Base-by-base conservation (phyloP, 2,113 vertebrate genomes). In the Hippocampus guttulatus region DNA sequence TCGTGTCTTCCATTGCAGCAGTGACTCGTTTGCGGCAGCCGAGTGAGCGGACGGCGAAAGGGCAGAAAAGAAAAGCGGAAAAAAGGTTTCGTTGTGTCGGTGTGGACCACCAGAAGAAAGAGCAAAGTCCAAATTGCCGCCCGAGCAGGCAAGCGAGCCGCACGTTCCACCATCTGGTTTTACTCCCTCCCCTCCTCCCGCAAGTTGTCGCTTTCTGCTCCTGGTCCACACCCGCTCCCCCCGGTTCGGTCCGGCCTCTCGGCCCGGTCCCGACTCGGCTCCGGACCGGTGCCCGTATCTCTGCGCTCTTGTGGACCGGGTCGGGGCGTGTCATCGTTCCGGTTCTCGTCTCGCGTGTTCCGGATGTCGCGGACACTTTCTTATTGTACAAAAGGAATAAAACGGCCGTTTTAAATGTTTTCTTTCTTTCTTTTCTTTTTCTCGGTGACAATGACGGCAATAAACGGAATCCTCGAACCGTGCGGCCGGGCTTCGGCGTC, bases 401-500 rank as follows among this genome's bases (percentile, higher is more conserved):
- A 87, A 67, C 66, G 67, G 77, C 84, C 87, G 81, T 89, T 91
- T 88, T 87, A 86, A 78, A 75, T 71, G 76, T 82, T 75, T 71
- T 73, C 79, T 83, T 87, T 76, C 33, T 38, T 38, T 38, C 33
- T 6, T 38, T 64, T 89, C 88, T 84, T 87, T 87, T 88, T 88
- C 86, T 87, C 82, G 87, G 43, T 27, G 43, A 65, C 64, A 27
- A 91, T 89, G 81, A 92, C 89, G 90, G 92, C 91, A 93, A 92
- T 93, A 93, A 93, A 86, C 67, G 85, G 80, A 86, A 81, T 87
- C 88, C 33, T 86, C 73, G 9, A 82, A 84, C 85, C 73, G 16
- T 61, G 25, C 1, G 30, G 33, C 9, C 33, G 27, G 27, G 16
- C 58, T 30, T 61, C 58, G 8, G 16, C 33, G 9, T 33, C 58